phyloP scores from a whole-genome alignment of 2,113 vertebrate genomes.

The Elephas maximus region DNA sequence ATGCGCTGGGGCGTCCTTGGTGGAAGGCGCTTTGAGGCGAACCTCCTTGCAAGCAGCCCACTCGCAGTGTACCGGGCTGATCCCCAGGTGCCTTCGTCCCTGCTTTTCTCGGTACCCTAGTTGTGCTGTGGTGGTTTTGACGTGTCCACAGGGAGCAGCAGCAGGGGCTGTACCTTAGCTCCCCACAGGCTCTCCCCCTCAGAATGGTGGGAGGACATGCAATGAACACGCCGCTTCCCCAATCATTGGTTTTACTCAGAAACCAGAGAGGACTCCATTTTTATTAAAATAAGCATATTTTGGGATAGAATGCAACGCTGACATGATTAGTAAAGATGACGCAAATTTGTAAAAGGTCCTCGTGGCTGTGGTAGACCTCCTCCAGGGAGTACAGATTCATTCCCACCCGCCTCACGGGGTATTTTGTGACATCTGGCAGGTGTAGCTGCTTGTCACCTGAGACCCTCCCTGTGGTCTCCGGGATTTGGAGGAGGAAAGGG shows the following conservation, averaged over 20 bases:
- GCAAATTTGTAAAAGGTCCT: accelerated
- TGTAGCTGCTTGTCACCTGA: accelerated
- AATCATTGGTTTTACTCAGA: background rate
- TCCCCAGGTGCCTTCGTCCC: too few species aligned
- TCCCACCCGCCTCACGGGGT: too few species aligned
- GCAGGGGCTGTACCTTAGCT: background rate
- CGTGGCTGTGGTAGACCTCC: accelerated
- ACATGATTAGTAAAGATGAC: accelerated
- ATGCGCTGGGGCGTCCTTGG: background rate
- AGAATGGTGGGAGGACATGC: background rate
- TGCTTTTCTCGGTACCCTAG: accelerated
- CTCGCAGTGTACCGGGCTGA: accelerated
- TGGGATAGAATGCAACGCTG: background rate
- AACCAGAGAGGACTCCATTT: background rate
- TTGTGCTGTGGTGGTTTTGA: accelerated
- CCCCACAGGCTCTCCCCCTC: background rate
- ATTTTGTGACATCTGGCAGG: background rate
- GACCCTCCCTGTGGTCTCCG: background rate
- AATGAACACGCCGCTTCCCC: background rate
- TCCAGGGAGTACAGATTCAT: accelerated
- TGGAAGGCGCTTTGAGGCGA: background rate
- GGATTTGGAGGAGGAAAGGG: background rate
- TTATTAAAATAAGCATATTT: background rate
- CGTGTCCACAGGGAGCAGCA: background rate
- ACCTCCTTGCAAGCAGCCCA: background rate